Base-by-base conservation (phyloP, 2,888 invertebrate genomes). In the Dilophus febrilis region DNA sequence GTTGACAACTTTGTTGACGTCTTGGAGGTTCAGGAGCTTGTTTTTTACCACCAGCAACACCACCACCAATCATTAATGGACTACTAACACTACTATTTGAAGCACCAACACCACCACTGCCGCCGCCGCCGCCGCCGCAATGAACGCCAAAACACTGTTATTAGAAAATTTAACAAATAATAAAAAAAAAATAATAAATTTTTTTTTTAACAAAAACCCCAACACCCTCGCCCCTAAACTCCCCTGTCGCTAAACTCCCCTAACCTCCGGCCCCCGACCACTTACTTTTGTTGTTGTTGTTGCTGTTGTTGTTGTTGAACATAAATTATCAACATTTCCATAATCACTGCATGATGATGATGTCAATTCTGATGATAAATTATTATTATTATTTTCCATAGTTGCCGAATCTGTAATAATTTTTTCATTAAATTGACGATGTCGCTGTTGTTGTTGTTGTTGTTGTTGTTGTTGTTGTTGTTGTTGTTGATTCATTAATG, bases 1-100 rank as follows among this genome's bases (percentile, higher is more conserved):
- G 35, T 4, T n/a, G 22, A 31, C 5, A 64, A 51, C 72, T 75
- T 51, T 79, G n/a, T n/a, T n/a, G 80, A 3, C 84, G 67, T 48
- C 84, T 76, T 2, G 82, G 85, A 1, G 84, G 85, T 45, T 83
- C 82, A 0, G 84, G 84, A 1, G 84, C 84, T 38, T 80, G 73
- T 53, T 84, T 79, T 52, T 84, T 75, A 32, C 76, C 50, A 78
- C 70, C 64, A 80, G 71, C 4, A 82, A 82, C 22, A 22, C 22
- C 22, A 22, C 22, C 22, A 22, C 22, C 22, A 6, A 61, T 79
- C 81, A 49, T 73, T 71, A 0, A 71, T 71, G 53, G 71, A 68
- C 17, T 71, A 63, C 37, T 71, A 72, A 43, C 71, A 66, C 59
- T 63, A 48, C 30, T n/a, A n/a, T n/a, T n/a, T n/a, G n/a, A n/a